A percentile compares a stretch with the other conserved stretches of the same genome.
phyloP scores from a whole-genome alignment of 2,888 invertebrate species.

The Brenthis daphne region DNA sequence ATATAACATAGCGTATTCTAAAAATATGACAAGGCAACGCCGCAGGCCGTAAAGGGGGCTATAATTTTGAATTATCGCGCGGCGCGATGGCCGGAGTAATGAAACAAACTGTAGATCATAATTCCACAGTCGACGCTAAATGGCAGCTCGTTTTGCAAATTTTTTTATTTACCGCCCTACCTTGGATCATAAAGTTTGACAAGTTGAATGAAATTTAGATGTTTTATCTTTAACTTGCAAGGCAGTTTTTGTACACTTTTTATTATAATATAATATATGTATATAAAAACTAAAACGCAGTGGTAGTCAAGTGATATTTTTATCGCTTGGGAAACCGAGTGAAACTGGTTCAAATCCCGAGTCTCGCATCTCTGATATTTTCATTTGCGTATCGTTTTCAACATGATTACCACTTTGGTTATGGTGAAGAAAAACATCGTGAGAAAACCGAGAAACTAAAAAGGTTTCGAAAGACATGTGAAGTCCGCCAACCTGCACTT shows the following conservation, averaged over 20 bases:
- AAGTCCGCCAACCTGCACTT: too few relatives aligned
- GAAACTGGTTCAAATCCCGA: too few relatives aligned
- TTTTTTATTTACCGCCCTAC: slow-evolving; percentile 17
- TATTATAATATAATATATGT: neutral
- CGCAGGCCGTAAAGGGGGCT: slow-evolving; percentile 60
- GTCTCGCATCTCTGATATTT: too few relatives aligned
- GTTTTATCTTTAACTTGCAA: neutral
- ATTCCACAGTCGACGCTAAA: slow-evolving; percentile 63
- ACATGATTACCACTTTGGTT: too few relatives aligned
- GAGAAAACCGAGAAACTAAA: too few relatives aligned
- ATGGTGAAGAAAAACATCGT: too few relatives aligned
- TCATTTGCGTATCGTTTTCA: too few relatives aligned
- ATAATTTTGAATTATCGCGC: slow-evolving; percentile 73
- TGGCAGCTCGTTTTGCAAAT: slow-evolving; percentile 45
- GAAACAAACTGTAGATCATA: slow-evolving; percentile 74
- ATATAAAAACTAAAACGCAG: too few relatives aligned
- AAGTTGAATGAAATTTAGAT: slow-evolving; percentile 6
- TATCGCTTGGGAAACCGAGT: too few relatives aligned
- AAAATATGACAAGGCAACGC: slow-evolving; percentile 25
- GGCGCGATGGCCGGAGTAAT: slow-evolving; percentile 63
- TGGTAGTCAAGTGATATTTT: too few relatives aligned
- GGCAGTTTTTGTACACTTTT: neutral
- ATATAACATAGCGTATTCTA: slow-evolving; percentile 9
- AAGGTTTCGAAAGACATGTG: too few relatives aligned
- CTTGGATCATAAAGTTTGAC: slow-evolving; percentile 17